phyloP scores from a whole-genome alignment of 1,140 invertebrate genomes.

The Lepidurus couesii region DNA sequence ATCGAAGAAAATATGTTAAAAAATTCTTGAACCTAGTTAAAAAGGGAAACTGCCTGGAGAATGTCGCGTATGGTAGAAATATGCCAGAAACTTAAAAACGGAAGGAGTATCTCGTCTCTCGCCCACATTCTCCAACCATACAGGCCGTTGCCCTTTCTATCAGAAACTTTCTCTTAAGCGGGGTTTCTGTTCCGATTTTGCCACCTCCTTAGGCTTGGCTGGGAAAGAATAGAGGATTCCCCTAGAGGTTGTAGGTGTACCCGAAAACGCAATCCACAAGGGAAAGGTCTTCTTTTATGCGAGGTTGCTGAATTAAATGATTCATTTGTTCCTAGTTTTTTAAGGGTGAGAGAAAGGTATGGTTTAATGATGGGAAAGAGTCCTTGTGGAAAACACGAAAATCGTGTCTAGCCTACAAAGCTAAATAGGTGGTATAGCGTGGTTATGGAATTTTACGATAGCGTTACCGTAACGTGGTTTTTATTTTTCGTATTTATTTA shows the following conservation, averaged over 20 bases:
- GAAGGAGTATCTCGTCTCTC: not conserved
- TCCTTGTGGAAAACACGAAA: not conserved
- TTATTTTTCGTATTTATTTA: not conserved
- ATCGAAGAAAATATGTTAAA: too few relatives aligned
- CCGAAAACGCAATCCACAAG: not conserved
- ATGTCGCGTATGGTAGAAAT: too few relatives aligned
- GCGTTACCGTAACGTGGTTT: not conserved
- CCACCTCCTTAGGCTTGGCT: not conserved
- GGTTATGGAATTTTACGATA: too few relatives aligned
- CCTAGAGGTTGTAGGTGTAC: not conserved
- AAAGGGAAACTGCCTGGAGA: too few relatives aligned
- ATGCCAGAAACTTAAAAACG: not conserved
- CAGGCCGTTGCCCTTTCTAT: not conserved
- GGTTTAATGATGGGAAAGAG: not conserved
- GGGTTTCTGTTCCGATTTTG: not conserved
- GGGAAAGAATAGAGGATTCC: not conserved
- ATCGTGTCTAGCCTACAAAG: slow-evolving; percentile 10
- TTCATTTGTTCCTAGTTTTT: not conserved
- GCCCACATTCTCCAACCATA: not conserved
- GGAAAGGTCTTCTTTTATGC: not conserved
- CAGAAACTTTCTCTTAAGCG: not conserved
- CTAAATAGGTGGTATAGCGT: not conserved
- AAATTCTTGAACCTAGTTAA: too few relatives aligned
- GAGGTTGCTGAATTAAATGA: not conserved
- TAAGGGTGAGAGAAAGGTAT: not conserved